Percentiles rank a stretch among this genome's conserved stretches.
Evolutionary conservation across 2,113 vertebrate genomes (phyloP).

Genomic region (Ondatra zibethicus): DNA sequence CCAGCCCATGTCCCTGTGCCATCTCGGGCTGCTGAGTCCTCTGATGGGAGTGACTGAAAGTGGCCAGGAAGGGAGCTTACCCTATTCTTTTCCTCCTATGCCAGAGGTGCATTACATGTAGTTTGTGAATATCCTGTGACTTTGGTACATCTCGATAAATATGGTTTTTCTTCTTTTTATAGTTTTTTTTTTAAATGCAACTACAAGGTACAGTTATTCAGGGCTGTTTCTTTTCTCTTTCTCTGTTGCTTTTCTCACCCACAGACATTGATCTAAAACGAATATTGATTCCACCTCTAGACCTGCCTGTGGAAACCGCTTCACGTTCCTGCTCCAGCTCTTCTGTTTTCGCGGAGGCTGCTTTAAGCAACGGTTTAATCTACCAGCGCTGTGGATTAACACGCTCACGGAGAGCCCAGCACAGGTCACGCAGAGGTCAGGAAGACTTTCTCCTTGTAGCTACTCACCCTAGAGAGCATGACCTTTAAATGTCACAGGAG

Average conservation of each 20-base stretch:
- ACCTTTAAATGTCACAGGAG: not conserved
- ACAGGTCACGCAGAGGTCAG: not conserved
- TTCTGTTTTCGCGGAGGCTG: not conserved
- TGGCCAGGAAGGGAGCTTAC: not conserved
- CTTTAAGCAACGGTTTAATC: constrained; percentile 44
- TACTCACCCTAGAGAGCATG: not conserved
- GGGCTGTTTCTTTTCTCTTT: constrained; percentile 32
- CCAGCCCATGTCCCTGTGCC: not conserved
- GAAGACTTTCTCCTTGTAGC: not conserved
- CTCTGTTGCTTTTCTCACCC: not conserved
- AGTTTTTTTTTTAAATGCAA: not conserved
- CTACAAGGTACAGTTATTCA: not conserved
- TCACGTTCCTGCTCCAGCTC: not conserved
- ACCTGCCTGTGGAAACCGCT: constrained; percentile 20
- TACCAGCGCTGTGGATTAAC: not conserved
- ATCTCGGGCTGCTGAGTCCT: not conserved
- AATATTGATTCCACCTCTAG: constrained; percentile 32
- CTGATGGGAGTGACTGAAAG: not conserved
- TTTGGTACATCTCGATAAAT: not conserved
- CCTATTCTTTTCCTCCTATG: not conserved
- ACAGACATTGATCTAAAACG: constrained; percentile 21
- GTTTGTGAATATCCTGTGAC: not conserved
- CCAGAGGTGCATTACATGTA: too few relatives aligned
- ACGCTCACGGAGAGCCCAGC: not conserved
- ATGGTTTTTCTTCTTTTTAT: constrained; percentile 27